Percentiles rank a stretch among this genome's conserved stretches.
Conservation (phyloP, 1,140 invertebrate genomes). For the Ruditapes philippinarum region DNA sequence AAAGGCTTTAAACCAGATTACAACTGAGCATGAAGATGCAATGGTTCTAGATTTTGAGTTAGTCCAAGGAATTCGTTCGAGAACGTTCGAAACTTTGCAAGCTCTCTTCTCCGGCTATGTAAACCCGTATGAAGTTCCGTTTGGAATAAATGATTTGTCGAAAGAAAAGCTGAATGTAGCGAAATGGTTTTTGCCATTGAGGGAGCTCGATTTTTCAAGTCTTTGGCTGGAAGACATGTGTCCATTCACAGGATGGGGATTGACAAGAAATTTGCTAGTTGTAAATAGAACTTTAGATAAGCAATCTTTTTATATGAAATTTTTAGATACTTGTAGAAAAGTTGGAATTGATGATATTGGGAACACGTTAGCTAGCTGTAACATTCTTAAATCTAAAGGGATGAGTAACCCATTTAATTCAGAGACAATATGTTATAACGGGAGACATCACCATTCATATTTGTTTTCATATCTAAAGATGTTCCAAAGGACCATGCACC, state of each 20-base stretch:
- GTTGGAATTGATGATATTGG: slow-evolving; percentile 75
- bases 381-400: slow-evolving; percentile 77
- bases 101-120: slow-evolving; percentile 75
- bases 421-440: slow-evolving; percentile 83
- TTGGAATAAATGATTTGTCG: slow-evolving; percentile 79
- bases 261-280: slow-evolving; percentile 82
- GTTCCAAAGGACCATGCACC: slow-evolving; percentile 73
- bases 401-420: slow-evolving; percentile 84
- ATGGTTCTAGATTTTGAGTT: slow-evolving; percentile 82
- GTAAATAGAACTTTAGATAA: slow-evolving; percentile 72
- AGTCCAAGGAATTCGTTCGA: slow-evolving; percentile 81
- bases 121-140: slow-evolving; percentile 78
- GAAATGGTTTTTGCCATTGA: slow-evolving; percentile 75
- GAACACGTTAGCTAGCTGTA: slow-evolving; percentile 80
- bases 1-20: slow-evolving; percentile 66
- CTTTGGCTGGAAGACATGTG: slow-evolving; percentile 85
- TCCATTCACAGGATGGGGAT: slow-evolving; percentile 84
- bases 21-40: not conserved
- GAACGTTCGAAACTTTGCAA: slow-evolving; percentile 84
- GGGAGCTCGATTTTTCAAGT: slow-evolving; percentile 77
- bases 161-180: slow-evolving; percentile 74
- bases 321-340: slow-evolving; percentile 65
- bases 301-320: slow-evolving; percentile 69
- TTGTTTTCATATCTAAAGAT: slow-evolving; percentile 80
- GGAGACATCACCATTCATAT: slow-evolving; percentile 83